phyloP scores from a whole-genome alignment of 2,797 vertebrate species.

The Gymnothorax reevesii region DNA sequence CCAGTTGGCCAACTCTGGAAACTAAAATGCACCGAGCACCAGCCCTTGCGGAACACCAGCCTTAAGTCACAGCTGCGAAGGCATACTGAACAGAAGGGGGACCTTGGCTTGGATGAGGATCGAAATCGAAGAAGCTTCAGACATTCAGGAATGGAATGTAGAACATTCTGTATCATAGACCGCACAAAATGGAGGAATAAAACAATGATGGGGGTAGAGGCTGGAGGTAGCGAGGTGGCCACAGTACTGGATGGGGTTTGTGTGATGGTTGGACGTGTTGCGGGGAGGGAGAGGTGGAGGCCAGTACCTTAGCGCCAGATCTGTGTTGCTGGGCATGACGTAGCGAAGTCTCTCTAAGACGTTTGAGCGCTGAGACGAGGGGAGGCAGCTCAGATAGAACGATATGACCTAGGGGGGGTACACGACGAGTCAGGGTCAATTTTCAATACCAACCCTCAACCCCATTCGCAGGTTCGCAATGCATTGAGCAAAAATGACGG shows the following conservation, averaged over 20 bases:
- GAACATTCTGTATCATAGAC: not conserved
- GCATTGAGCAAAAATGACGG: too few species aligned
- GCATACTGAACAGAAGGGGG: not conserved
- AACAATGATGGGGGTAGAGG: not conserved
- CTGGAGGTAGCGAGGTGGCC: too few species aligned
- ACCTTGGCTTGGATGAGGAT: not conserved
- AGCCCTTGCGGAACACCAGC: too few species aligned
- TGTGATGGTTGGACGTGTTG: not conserved
- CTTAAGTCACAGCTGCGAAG: not conserved
- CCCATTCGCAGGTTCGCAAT: not conserved
- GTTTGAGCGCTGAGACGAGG: constrained; percentile 83
- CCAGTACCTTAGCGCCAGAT: constrained; percentile 87
- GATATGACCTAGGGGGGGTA: constrained; percentile 79
- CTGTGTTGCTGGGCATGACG: constrained; percentile 87
- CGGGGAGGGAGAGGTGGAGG: not conserved
- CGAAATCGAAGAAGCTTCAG: not conserved
- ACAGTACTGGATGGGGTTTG: not conserved
- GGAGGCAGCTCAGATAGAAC: constrained; percentile 88
- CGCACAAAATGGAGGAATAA: not conserved
- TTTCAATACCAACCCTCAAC: not conserved
- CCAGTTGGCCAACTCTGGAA: too few species aligned
- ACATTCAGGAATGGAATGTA: not conserved
- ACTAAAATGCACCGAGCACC: too few species aligned
- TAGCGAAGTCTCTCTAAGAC: constrained; percentile 88
- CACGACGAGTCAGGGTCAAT: constrained; percentile 18